A percentile compares a stretch with the other conserved stretches of the same genome.
These are phyloP conservation scores for Eupithecia abbreviata DNA, from an alignment of 2,888 invertebrate genomes.

Conservation along the genomic window DNA sequence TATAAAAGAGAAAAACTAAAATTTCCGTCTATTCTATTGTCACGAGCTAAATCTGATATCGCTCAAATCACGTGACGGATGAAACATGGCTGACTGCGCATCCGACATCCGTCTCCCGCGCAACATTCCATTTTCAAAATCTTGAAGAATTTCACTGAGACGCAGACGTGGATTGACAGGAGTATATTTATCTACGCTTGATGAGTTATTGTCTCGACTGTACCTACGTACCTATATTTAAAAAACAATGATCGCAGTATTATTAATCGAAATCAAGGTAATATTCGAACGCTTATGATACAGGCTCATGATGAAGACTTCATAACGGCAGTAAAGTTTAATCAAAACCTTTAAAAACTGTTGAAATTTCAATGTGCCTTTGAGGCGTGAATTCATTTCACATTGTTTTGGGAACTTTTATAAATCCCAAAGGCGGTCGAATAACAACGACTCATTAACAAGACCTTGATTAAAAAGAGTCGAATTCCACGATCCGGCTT, in stretches of 20 bases:
- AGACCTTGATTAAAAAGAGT: constrained; percentile 56
- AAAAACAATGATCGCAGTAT: neutral
- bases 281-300: neutral
- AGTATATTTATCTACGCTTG: constrained; percentile 49
- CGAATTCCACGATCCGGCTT: constrained; percentile 32
- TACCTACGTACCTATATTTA: constrained; percentile 6
- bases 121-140: constrained; percentile 50
- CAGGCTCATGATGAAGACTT: neutral
- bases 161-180: constrained; percentile 38
- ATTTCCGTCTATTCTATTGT: constrained; percentile 40
- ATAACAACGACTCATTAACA: constrained; percentile 33
- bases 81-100: constrained; percentile 60
- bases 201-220: constrained; percentile 57
- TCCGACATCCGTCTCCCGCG: constrained; percentile 50
- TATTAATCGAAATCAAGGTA: neutral
- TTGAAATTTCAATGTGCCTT: constrained; percentile 14
- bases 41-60: constrained; percentile 67
- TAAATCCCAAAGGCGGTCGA: constrained; percentile 26
- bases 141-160: constrained; percentile 38
- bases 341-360: neutral
- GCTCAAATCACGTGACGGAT: constrained; percentile 74
- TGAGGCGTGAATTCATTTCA: constrained; percentile 24
- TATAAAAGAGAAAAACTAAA: neutral
- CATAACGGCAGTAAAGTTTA: neutral
- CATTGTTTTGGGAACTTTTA: constrained; percentile 36